Evolutionary conservation across 2,888 invertebrate species (phyloP), one percentile per base, ranked within the genome.

Genomic region (Acanthosepion esculentum): DNA sequence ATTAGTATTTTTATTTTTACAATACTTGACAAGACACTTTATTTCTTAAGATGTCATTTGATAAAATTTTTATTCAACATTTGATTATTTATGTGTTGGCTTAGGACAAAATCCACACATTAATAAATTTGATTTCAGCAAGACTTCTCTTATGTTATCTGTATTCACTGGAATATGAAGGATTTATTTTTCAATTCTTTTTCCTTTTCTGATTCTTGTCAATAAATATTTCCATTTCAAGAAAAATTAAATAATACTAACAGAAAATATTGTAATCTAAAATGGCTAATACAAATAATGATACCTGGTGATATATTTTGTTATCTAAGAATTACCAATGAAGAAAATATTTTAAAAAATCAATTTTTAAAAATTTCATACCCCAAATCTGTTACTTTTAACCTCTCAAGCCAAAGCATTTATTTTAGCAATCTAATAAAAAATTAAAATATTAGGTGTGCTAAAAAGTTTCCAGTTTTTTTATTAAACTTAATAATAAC

Each of bases 61-160:
- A 78, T 78, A 78, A 78, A 78, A 8, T 78, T n/a, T 78, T 78
- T 33, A 78, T 15, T 78, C 15, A 78, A 33, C n/a, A n/a, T n/a
- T 33, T 78, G 12, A 78, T n/a, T 78, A 12, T 78, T 78, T 78
- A n/a, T 78, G 12, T 78, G n/a, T 78, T 78, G n/a, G 12, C 15
- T 78, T 33, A n/a, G n/a, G 18, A 78, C 33, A 78, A 78, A 78
- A 78, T 78, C n/a, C n/a, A 78, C 12, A n/a, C 78, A 78, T 78
- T 78, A 78, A 78, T 78, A 78, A 78, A 78, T 78, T 78, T 78
- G 78, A 78, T 78, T 78, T 78, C n/a, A 78, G n/a, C 23, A 78
- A 2, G 5, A 78, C 12, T 23, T 78, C 12, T 78, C 33, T 18
- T n/a, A 59, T 20, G 59, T 78, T n/a, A 15, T n/a, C 78, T 33